phyloP scores from a whole-genome alignment of 2,797 vertebrate species.

The Catostomus latipinnis region DNA sequence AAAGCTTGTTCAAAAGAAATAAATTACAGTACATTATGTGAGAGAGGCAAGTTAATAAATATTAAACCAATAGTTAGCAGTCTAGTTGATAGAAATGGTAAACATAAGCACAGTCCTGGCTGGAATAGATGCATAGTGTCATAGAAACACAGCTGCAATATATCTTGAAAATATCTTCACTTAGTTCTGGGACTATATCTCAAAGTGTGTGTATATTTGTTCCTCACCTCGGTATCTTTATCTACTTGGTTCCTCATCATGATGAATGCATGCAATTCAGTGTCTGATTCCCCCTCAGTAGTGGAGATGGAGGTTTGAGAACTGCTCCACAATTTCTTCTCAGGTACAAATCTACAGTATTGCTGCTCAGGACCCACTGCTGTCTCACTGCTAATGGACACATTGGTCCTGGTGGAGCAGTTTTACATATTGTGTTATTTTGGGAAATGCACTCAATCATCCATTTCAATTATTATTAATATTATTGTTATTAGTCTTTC shows the following conservation, averaged over 20 bases:
- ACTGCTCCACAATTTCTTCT: constrained; percentile 66
- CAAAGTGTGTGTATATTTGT: neutral
- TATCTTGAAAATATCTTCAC: neutral
- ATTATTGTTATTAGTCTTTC: too few species aligned
- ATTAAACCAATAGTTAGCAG: too few species aligned
- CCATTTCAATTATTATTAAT: too few species aligned
- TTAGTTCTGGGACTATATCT: neutral
- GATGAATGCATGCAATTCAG: constrained; percentile 86
- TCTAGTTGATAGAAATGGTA: too few species aligned
- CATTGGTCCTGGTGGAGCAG: constrained; percentile 52
- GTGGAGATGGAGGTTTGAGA: constrained; percentile 68
- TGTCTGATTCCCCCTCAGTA: constrained; percentile 80
- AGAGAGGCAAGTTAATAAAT: too few species aligned
- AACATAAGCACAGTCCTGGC: too few species aligned
- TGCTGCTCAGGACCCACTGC: constrained; percentile 48
- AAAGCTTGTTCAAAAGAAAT: too few species aligned
- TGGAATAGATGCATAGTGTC: too few species aligned
- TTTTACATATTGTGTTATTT: too few species aligned
- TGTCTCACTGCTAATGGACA: constrained; percentile 63
- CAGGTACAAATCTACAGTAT: constrained; percentile 69
- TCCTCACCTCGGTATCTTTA: constrained; percentile 86
- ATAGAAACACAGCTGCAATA: neutral
- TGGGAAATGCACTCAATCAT: too few species aligned
- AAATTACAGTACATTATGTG: too few species aligned
- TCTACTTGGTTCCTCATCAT: constrained; percentile 86